Base-by-base conservation (phyloP, 2,113 vertebrate species). In the Cyprinus carpio region DNA sequence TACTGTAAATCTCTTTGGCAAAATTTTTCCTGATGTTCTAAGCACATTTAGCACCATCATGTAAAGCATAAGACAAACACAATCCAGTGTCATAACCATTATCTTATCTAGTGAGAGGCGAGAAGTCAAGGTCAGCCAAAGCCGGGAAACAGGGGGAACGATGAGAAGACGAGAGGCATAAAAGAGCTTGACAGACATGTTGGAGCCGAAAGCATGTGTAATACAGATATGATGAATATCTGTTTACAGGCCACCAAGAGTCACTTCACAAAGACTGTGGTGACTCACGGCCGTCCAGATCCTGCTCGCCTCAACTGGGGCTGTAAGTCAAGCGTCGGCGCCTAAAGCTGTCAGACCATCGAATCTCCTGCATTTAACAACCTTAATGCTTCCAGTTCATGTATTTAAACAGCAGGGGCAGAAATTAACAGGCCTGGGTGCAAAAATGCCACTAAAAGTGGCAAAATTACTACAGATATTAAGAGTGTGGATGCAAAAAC, bases 161-260 rank as follows among this genome's bases (percentile, higher is more conserved):
- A 46, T 51, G 37, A 76, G 60, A 79, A 74, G 49, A 58, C 29
- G 37, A 80, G 43, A 23, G 23, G 43, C 40, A 46, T 76, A 29
- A 81, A 25, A 87, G 71, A 7, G 76, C 25, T 71, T 83, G 83
- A 88, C 84, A 88, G 88, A 90, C 80, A 49, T 85, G 80, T 64
- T 79, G 88, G 88, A 90, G 88, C 82, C 75, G 40, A 25, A 11
- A 60, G 75, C 75, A 34, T 34, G 60, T 58, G 87, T 72, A 85
- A 90, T 83, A 69, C 54, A 83, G 85, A 87, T 82, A 84, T 83
- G 89, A 89, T 89, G 77, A 86, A 85, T 87, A 81, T 86, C 82
- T 87, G 84, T 89, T 82, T 89, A 88, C 77, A 83, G 60, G 75
- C 76, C 49, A 29, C 69, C 83, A 74, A 80, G 75, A 79, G 64